phyloP scores from a whole-genome alignment of 1,140 invertebrate genomes.

The Stenopsyche tienmushanensis region DNA sequence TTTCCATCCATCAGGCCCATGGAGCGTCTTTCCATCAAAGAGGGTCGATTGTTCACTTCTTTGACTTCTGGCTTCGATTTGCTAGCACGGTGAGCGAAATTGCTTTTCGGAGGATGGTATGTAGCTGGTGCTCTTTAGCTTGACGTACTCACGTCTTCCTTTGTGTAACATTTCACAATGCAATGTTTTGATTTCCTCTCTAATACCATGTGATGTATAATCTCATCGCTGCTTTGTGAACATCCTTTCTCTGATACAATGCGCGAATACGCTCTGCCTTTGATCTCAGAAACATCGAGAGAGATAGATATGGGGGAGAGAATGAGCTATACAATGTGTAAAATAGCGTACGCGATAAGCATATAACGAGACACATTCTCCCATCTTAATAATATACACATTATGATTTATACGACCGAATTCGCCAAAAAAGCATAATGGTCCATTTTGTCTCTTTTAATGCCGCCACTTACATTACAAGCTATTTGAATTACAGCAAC shows the following conservation, averaged over 20 bases:
- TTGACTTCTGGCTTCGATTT: slow-evolving; percentile 10
- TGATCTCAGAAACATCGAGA: slow-evolving; percentile 13
- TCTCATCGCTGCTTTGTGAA: slow-evolving; percentile 33
- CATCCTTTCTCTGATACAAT: slow-evolving; percentile 19
- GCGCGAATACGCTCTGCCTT: slow-evolving; percentile 17
- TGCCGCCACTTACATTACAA: too few relatives aligned
- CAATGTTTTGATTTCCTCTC: slow-evolving; percentile 31
- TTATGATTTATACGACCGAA: too few relatives aligned
- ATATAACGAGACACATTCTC: not conserved
- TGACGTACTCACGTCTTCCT: not conserved
- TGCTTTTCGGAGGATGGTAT: not conserved
- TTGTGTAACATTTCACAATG: slow-evolving; percentile 26
- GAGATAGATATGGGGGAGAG: too few relatives aligned
- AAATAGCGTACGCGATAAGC: slow-evolving; percentile 7
- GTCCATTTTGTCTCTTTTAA: too few relatives aligned
- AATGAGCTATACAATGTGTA: too few relatives aligned
- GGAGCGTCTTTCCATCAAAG: too few relatives aligned
- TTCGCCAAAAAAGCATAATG: too few relatives aligned
- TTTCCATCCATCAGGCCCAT: too few relatives aligned
- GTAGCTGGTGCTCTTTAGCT: not conserved
- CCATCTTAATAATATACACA: too few relatives aligned
- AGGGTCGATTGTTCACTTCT: not conserved
- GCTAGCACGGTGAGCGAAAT: not conserved
- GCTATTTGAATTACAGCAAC: too few relatives aligned
- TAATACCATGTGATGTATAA: slow-evolving; percentile 32